These are phyloP conservation scores for Abrostola tripartita DNA, from an alignment of 2,888 invertebrate species.

Conservation along the genomic window DNA sequence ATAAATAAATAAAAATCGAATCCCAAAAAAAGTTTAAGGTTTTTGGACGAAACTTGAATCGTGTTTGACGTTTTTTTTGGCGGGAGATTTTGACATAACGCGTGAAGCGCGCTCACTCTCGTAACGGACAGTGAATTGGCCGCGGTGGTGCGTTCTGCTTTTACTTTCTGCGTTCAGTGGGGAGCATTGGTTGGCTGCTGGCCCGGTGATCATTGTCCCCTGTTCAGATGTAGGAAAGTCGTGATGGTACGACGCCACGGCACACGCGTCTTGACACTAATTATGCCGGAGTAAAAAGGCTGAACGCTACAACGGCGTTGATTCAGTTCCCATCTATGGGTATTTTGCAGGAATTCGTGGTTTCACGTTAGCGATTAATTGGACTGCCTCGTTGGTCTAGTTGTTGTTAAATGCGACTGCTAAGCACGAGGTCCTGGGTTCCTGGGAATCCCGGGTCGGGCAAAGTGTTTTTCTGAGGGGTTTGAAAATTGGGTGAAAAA, in stretches of 20 bases:
- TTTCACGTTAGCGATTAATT: too few relatives aligned
- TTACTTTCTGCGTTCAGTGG: conserved; percentile 86
- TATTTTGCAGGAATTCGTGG: too few relatives aligned
- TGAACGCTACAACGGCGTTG: conserved; percentile 24
- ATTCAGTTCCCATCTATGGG: conserved; percentile 16
- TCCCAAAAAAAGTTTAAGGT: conserved; percentile 58
- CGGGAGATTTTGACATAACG: conserved; percentile 71
- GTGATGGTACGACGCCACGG: conserved; percentile 39
- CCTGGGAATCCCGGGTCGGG: too few relatives aligned
- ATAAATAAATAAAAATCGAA: conserved; percentile 56
- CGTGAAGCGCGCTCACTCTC: conserved; percentile 82
- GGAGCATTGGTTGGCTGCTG: conserved; percentile 64
- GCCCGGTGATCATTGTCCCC: conserved; percentile 63
- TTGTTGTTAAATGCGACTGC: too few relatives aligned
- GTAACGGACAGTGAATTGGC: conserved; percentile 78
- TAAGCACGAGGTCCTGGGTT: too few relatives aligned
- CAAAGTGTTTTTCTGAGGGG: too few relatives aligned
- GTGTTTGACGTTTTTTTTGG: conserved; percentile 69
- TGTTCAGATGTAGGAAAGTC: conserved; percentile 59
- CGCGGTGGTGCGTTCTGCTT: conserved; percentile 75
- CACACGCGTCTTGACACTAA: conserved; percentile 37
- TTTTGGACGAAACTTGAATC: conserved; percentile 53
- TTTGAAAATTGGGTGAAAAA: too few relatives aligned
- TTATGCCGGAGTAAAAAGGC: conserved; percentile 47
- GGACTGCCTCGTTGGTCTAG: too few relatives aligned